These are phyloP conservation scores for Parapristionchus giblindavisi DNA, from an alignment of 2,888 invertebrate genomes.

Conservation along the genomic window DNA sequence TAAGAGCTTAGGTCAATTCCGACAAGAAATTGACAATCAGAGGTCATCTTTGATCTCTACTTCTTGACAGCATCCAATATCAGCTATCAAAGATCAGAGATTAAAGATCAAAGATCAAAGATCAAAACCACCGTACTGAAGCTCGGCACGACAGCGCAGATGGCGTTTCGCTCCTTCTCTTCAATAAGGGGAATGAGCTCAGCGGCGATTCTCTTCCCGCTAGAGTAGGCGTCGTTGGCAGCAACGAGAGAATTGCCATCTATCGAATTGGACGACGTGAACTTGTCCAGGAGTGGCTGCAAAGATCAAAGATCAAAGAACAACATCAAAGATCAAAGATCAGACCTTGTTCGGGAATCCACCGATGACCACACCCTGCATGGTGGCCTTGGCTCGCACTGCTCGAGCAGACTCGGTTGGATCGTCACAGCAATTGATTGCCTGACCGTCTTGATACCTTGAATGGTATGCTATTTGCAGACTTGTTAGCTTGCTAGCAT, in stretches of 20 bases:
- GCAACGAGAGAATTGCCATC: constrained; percentile 30
- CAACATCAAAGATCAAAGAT: background rate
- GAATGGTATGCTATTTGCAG: background rate
- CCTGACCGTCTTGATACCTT: constrained; percentile 15
- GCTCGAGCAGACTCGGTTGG: constrained; percentile 7
- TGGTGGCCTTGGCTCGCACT: constrained; percentile 17
- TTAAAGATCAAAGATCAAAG: background rate
- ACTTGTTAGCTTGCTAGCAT: background rate
- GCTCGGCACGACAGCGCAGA: constrained; percentile 8
- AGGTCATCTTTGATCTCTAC: background rate
- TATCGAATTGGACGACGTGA: constrained; percentile 28
- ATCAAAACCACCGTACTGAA: constrained; percentile 2
- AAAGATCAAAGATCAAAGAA: background rate
- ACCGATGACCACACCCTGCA: constrained; percentile 36
- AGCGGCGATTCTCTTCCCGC: constrained; percentile 28
- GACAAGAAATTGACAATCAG: background rate
- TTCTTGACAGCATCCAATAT: background rate
- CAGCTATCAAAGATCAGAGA: background rate
- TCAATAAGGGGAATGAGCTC: constrained; percentile 29
- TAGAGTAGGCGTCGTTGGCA: constrained; percentile 1
- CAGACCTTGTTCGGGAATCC: constrained; percentile 37
- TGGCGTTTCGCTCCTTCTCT: constrained; percentile 18
- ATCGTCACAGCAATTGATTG: constrained; percentile 37
- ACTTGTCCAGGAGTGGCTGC: constrained; percentile 31
- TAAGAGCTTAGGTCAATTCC: too few relatives aligned